phyloP scores from a whole-genome alignment of 1,140 invertebrate genomes.

The Sminthurides bifidus region DNA sequence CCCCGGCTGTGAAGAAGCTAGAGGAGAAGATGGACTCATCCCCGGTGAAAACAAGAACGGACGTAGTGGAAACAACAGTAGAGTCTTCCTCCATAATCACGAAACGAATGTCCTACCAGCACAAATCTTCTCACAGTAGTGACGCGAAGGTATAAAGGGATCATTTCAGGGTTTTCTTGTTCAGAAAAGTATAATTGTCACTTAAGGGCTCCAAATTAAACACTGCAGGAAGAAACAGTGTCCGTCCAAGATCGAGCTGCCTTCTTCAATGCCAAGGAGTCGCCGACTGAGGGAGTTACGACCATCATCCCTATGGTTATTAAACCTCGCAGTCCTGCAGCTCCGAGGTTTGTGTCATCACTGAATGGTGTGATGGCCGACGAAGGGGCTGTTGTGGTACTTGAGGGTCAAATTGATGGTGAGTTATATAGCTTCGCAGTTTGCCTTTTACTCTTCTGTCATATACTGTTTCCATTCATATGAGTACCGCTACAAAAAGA shows the following conservation, averaged over 20 bases:
- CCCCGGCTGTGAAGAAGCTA: not conserved
- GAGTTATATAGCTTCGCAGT: slow-evolving; percentile 28
- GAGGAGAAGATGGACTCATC: no score
- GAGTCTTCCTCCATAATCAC: not conserved
- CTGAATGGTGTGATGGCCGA: slow-evolving; percentile 61
- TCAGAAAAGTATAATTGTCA: no score
- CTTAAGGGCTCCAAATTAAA: no score
- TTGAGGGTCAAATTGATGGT: slow-evolving; percentile 63
- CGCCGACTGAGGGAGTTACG: not conserved
- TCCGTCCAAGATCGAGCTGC: slow-evolving; percentile 3
- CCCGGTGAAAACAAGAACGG: not conserved
- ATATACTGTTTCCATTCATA: no score
- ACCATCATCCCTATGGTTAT: not conserved
- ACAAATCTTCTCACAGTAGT: no score
- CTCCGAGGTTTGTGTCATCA: slow-evolving; percentile 55
- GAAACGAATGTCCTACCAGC: not conserved
- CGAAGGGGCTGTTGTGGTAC: slow-evolving; percentile 49
- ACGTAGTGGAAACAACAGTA: not conserved
- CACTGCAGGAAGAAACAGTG: no score
- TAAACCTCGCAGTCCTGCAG: slow-evolving; percentile 35
- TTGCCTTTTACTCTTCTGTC: no score
- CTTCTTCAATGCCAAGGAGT: slow-evolving; percentile 5
- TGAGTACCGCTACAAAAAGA: no score
- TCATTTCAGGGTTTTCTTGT: no score
- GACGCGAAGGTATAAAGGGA: no score